Evolutionary conservation across 2,113 vertebrate species (phyloP).

Genomic region (Fulica atra): DNA sequence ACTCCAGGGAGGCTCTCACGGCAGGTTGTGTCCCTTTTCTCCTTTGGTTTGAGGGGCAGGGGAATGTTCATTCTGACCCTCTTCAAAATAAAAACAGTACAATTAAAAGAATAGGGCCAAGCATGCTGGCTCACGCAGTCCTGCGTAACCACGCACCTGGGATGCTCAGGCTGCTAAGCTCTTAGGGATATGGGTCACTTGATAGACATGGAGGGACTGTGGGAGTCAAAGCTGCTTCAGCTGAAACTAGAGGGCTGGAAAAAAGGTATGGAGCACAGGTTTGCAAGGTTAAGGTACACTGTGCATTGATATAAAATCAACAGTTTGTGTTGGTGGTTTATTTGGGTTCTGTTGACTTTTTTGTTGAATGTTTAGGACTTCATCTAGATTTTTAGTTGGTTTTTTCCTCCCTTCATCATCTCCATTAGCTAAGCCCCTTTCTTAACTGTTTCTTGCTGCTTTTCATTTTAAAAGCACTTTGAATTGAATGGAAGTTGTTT

Average conservation of each 20-base stretch:
- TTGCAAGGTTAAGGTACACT: neutral
- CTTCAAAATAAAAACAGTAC: neutral
- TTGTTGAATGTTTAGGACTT: neutral
- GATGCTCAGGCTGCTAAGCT: neutral
- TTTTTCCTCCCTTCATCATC: neutral
- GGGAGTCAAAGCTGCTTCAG: neutral
- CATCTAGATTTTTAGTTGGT: neutral
- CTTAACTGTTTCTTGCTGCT: neutral
- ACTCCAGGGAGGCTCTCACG: neutral
- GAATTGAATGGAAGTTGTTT: slow-evolving; percentile 1
- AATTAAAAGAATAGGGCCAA: accelerated
- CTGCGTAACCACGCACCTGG: accelerated
- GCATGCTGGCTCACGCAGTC: accelerated
- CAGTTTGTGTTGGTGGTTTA: neutral
- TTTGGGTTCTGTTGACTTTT: neutral
- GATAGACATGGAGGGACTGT: neutral
- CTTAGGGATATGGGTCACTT: neutral
- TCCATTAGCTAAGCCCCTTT: neutral
- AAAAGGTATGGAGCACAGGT: neutral
- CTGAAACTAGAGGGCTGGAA: neutral
- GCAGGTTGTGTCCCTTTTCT: neutral
- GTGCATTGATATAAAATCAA: neutral
- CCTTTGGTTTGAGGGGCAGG: neutral
- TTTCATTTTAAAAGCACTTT: neutral
- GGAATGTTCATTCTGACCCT: neutral